Conservation (phyloP, 2,888 invertebrate genomes). For the Hirtodrosophila alboralis region DNA sequence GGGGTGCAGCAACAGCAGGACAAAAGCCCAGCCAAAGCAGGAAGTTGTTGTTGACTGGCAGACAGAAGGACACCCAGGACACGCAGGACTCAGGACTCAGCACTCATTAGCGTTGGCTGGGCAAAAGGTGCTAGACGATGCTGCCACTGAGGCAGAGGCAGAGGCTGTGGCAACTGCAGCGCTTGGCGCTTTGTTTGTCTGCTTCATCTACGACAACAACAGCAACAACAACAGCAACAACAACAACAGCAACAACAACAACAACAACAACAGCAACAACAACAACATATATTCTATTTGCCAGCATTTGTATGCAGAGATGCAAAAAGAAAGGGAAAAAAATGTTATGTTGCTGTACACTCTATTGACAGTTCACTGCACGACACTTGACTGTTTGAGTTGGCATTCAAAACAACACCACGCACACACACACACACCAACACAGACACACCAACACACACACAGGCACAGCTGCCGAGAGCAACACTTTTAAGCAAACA, state of each 20-base stretch:
- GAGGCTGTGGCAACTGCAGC: conserved; percentile 10
- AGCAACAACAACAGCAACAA: conserved; percentile 11
- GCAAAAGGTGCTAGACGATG: conserved; percentile 53
- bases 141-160: conserved; percentile 25
- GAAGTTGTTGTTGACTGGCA: conserved; percentile 43
- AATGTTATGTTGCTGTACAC: conserved; percentile 67
- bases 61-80: conserved; percentile 1
- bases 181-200: conserved; percentile 51
- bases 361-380: conserved; percentile 78
- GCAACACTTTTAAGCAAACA: conserved; percentile 66
- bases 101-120: conserved; percentile 64
- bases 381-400: conserved; percentile 78
- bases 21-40: conserved; percentile 50
- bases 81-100: conserved; percentile 27
- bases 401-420: conserved; percentile 72
- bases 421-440: conserved; percentile 25
- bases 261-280: conserved; percentile 9
- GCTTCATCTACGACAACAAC: conserved; percentile 55
- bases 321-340: conserved; percentile 33
- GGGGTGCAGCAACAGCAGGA: conserved; percentile 18
- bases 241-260: conserved; percentile 37
- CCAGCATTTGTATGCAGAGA: conserved; percentile 51
- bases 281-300: conserved; percentile 48
- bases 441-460: conserved; percentile 19
- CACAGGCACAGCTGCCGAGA: conserved; percentile 25